A percentile compares a stretch with the other conserved stretches of the same genome.
Conservation (phyloP, 30 jellyfish, hydroid and myxozoan species). For the Cassiopea andromeda region DNA sequence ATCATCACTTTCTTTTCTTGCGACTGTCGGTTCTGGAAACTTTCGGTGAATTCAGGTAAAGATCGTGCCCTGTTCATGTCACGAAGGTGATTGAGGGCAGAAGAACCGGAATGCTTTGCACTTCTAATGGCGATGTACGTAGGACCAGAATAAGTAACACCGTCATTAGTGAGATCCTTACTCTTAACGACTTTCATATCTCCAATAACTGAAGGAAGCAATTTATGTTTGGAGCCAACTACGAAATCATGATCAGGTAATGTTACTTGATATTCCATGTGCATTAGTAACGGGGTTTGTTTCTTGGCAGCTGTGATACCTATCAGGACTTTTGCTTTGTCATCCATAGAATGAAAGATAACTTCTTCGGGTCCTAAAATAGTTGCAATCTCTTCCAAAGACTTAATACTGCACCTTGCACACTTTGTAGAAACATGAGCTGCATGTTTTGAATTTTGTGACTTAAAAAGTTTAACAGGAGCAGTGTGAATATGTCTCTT, state of each 20-base stretch:
- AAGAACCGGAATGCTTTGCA: constrained; percentile 63
- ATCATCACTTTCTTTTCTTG: constrained; percentile 59
- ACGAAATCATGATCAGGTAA: constrained; percentile 64
- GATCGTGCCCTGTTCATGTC: constrained; percentile 74
- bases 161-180: constrained; percentile 64
- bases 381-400: constrained; percentile 52
- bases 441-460: constrained; percentile 69
- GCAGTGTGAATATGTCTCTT: constrained; percentile 71
- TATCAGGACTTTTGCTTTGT: constrained; percentile 71
- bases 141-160: constrained; percentile 62
- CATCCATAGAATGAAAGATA: constrained; percentile 60
- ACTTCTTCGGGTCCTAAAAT: constrained; percentile 47
- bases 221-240: constrained; percentile 64
- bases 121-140: constrained; percentile 59
- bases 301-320: constrained; percentile 75
- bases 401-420: constrained; percentile 36
- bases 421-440: constrained; percentile 63
- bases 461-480: constrained; percentile 64
- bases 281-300: constrained; percentile 69
- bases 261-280: constrained; percentile 62
- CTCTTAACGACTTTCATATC: constrained; percentile 66
- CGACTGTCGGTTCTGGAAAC: constrained; percentile 53
- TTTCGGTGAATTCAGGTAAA: constrained; percentile 42
- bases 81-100: constrained; percentile 62
- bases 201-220: constrained; percentile 57